Conservation (phyloP, 2,888 invertebrate species). For the Adelphocoris suturalis region DNA sequence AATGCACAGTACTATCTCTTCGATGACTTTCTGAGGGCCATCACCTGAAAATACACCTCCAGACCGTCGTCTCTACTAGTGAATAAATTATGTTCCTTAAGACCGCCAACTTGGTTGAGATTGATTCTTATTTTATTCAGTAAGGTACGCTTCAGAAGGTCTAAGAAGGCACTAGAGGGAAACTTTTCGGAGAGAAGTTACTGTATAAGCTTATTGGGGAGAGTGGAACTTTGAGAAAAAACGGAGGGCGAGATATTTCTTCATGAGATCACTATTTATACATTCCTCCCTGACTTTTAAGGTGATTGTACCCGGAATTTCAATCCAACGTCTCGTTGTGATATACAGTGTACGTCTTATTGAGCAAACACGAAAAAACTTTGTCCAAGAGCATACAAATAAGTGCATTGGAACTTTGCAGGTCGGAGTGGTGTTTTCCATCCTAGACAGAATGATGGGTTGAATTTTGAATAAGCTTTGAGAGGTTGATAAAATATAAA, state of each 20-base stretch:
- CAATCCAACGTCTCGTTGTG: neutral
- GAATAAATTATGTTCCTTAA: slow-evolving; percentile 27
- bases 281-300: neutral
- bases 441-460: too few relatives aligned
- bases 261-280: slow-evolving; percentile 13
- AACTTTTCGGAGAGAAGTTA: slow-evolving; percentile 1
- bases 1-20: neutral
- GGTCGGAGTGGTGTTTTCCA: too few relatives aligned
- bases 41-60: neutral
- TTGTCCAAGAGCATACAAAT: too few relatives aligned
- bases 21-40: neutral
- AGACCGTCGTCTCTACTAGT: neutral
- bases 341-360: neutral
- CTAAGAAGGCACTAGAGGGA: slow-evolving; percentile 3
- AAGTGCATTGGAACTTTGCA: too few relatives aligned
- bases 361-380: too few relatives aligned
- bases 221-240: slow-evolving; percentile 7
- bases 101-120: slow-evolving; percentile 42
- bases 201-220: slow-evolving; percentile 11
- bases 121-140: slow-evolving; percentile 36
- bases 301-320: slow-evolving; percentile 10
- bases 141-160: neutral
- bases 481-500: too few relatives aligned
- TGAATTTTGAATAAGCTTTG: too few relatives aligned
- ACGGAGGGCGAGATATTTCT: slow-evolving; percentile 5